Evolutionary conservation across 2,888 invertebrate species (phyloP), one percentile per base, ranked within the genome.

Genomic region (Lithophane leautieri): DNA sequence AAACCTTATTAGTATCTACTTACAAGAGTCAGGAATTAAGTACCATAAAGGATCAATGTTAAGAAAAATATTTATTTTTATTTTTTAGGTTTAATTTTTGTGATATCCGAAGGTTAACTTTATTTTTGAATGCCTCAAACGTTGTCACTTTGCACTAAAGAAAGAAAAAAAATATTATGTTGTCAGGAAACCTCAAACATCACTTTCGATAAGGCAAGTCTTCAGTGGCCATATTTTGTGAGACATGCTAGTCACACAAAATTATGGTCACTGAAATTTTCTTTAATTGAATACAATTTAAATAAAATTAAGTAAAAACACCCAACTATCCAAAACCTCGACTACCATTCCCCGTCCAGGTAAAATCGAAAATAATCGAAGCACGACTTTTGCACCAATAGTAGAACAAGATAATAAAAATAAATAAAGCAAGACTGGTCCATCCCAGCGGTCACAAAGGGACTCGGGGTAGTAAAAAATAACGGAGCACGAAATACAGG

Each of bases 361-460:
- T 28, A 40, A 68, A 68, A 40, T 40, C 65, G 28, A 58, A 42
- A 74, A 72, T 7, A 56, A n/a, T 16, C 40, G 56, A 70, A 8
- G 2, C 47, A 12, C 34, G 54, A 74, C 56, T 68, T 71, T 22
- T 19, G 25, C 11, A 75, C 68, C 61, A 52, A 25, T 70, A 60
- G 71, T 81, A 81, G 7, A 52, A 9, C 22, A 50, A 75, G 9
- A 68, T 82, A 84, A 87, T 87, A 88, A 88, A 89, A 85, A 88
- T 88, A 90, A 90, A 90, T 89, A 86, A 87, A 70, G 50, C 74
- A 72, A 79, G 86, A 83, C 83, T 83, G 78, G 86, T 67, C 66
- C 73, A 75, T 81, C 82, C 82, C 88, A 68, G 70, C 68, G 87
- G 87, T 81, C 83, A 83, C 65, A 72, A 79, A 74, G 69, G 80